Base-by-base conservation (phyloP, 2,113 vertebrate species). In the Clarias gariepinus region DNA sequence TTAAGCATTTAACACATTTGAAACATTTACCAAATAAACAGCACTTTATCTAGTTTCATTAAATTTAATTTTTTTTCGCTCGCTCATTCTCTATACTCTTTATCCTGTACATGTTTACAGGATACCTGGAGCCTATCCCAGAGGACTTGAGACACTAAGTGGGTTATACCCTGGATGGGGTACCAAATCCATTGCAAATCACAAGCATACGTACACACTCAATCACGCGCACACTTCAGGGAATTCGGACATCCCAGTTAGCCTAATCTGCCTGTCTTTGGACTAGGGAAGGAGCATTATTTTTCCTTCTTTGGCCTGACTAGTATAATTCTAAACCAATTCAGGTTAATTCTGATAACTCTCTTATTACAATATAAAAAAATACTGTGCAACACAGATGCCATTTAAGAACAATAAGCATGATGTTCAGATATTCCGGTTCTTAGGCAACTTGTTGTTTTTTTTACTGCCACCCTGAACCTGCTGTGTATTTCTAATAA, bases 391-490 rank as follows among this genome's bases (percentile, higher is more conserved):
- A 76, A 55, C 74, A 57, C 5, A 19, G 2, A 55, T 0, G 10
- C 5, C 25, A 77, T 78, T 55, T 30, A n/a, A 16, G 76, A 57
- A 55, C 10, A 16, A 30, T 19, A 7, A 79, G 12, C 8, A 19
- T 79, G 16, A 3, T 84, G 13, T 25, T 73, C 68, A n/a, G 64
- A 33, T n/a, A 19, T 11, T 18, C 23, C 57, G 19, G 33, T 60
- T 21, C 16, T 55, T 36, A 9, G 18, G 53, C n/a, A 55, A 76
- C 60, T 52, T 79, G 15, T 79, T 78, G 73, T 11, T 52, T 79
- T 78, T 78, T 68, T 80, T 23, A 33, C 53, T 77, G 41, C 47
- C 58, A 77, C 73, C 30, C 58, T 53, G 84, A 80, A 58, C 52
- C 21, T 58, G 41, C 12, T 55, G 61, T 80, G 21, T 28, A 57